phyloP scores from a whole-genome alignment of 1,140 invertebrate genomes.

The Zaprionus davidi region DNA sequence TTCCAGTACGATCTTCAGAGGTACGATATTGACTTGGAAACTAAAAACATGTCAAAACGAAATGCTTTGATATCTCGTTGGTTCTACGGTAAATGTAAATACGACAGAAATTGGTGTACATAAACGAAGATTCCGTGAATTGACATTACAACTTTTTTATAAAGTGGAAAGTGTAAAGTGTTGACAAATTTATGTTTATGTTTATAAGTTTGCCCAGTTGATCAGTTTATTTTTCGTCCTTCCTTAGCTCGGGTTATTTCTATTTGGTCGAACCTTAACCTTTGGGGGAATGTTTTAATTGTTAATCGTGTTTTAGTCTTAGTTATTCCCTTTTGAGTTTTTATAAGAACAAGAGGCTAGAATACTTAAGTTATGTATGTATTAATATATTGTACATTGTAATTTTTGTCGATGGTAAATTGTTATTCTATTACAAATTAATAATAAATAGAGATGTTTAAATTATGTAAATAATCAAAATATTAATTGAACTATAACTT shows the following conservation, averaged over 20 bases:
- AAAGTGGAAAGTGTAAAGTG: background rate
- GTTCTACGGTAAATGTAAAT: conserved; percentile 77
- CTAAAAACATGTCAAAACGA: conserved; percentile 50
- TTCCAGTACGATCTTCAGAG: conserved; percentile 46
- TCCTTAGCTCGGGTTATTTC: background rate
- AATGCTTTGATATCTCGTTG: conserved; percentile 72
- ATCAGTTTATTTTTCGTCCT: background rate
- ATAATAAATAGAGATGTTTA: background rate
- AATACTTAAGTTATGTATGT: background rate
- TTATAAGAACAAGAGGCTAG: background rate
- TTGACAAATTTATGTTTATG: background rate
- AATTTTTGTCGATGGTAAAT: too few species aligned
- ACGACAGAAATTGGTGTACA: conserved; percentile 70
- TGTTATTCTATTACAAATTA: too few species aligned
- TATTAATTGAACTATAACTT: background rate
- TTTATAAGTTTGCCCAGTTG: background rate
- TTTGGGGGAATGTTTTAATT: background rate
- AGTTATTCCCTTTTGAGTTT: background rate
- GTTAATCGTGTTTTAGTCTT: too few species aligned
- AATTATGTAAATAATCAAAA: background rate
- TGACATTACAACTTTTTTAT: too few species aligned
- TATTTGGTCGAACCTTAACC: background rate
- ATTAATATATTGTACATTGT: too few species aligned
- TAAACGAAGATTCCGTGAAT: background rate
- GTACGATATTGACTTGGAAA: conserved; percentile 56